These are phyloP conservation scores for Parelbella ahira DNA, from an alignment of 2,888 invertebrate genomes.

Conservation along the genomic window DNA sequence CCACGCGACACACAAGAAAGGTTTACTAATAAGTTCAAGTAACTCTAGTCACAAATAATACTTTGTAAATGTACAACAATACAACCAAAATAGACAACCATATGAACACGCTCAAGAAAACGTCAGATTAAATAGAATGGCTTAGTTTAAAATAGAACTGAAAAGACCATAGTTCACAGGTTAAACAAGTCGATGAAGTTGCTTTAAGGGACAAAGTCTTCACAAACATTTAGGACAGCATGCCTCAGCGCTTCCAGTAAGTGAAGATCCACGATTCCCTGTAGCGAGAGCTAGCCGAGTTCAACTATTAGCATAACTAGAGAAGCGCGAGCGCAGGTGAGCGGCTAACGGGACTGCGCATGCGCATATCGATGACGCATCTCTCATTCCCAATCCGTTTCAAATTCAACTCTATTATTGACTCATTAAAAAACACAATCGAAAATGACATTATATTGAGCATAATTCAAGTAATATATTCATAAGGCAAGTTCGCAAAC, in stretches of 20 bases:
- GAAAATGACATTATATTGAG: constrained; percentile 31
- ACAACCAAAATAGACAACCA: too few species aligned
- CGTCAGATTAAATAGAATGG: too few species aligned
- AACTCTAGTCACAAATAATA: too few species aligned
- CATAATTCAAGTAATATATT: constrained; percentile 49
- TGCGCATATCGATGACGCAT: constrained; percentile 48
- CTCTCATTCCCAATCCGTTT: constrained; percentile 39
- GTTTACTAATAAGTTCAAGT: not conserved
- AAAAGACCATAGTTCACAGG: constrained; percentile 21
- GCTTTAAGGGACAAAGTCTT: constrained; percentile 19
- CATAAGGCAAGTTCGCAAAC: constrained; percentile 53
- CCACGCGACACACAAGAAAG: constrained; percentile 1
- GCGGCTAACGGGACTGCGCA: constrained; percentile 68
- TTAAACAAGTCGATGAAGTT: constrained; percentile 24
- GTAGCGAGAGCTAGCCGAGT: constrained; percentile 53
- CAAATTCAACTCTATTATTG: constrained; percentile 51
- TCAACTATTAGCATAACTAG: constrained; percentile 75
- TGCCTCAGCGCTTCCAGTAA: constrained; percentile 26
- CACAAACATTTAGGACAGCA: constrained; percentile 26
- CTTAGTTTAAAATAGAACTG: too few species aligned
- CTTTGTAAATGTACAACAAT: too few species aligned
- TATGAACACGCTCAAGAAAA: too few species aligned
- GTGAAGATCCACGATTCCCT: constrained; percentile 45
- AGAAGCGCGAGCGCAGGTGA: constrained; percentile 76
- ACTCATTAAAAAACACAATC: constrained; percentile 45